These are phyloP conservation scores for Mallotus villosus DNA, from an alignment of 2,797 vertebrate species.

Conservation along the genomic window DNA sequence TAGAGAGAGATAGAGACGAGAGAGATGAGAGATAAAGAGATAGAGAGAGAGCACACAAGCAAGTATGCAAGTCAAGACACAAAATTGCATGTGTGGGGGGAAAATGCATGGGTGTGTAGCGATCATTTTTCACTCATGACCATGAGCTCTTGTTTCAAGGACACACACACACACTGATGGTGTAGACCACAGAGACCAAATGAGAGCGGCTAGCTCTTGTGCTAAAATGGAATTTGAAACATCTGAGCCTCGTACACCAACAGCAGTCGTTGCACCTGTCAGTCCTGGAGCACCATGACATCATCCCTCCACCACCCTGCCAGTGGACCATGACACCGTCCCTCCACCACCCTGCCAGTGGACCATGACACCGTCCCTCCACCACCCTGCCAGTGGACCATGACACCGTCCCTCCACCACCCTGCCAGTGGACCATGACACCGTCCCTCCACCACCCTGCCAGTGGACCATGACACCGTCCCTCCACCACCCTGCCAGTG, in stretches of 20 bases:
- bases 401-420: too few relatives aligned
- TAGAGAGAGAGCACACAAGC: neutral
- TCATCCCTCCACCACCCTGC: neutral
- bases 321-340: neutral
- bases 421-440: too few relatives aligned
- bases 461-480: neutral
- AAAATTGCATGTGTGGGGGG: too few relatives aligned
- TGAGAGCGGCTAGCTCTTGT: too few relatives aligned
- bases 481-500: too few relatives aligned
- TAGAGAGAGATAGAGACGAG: too few relatives aligned
- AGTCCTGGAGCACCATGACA: neutral
- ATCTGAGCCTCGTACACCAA: too few relatives aligned
- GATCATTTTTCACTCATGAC: slow-evolving; percentile 17
- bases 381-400: neutral
- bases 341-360: too few relatives aligned
- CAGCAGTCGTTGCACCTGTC: too few relatives aligned
- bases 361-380: neutral
- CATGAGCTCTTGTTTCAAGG: slow-evolving; percentile 2
- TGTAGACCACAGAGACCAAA: slow-evolving; percentile 2
- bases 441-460: neutral
- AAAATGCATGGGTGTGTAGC: neutral
- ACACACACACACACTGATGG: neutral
- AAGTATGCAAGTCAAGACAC: too few relatives aligned
- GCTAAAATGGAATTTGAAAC: too few relatives aligned
- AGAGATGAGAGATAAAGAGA: neutral